These are phyloP conservation scores for Pedionomus torquatus DNA, from an alignment of 2,113 vertebrate species.

Conservation along the genomic window DNA sequence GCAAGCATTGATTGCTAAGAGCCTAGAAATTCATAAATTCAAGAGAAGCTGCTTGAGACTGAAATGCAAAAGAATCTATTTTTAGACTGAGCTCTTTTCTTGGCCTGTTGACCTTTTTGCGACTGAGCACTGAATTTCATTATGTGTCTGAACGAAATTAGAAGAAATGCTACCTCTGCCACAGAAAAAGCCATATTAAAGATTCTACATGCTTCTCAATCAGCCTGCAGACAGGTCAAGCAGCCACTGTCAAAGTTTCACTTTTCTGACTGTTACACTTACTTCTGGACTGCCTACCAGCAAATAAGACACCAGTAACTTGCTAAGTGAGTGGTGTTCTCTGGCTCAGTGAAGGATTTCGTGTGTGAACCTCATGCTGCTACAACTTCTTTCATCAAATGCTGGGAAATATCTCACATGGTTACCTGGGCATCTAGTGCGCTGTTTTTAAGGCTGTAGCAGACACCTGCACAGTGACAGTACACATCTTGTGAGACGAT, in stretches of 20 bases:
- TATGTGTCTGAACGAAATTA: background rate
- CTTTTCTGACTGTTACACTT: background rate
- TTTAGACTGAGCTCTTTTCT: background rate
- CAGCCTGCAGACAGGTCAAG: background rate
- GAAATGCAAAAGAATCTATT: background rate
- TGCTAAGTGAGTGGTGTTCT: background rate
- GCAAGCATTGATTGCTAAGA: background rate
- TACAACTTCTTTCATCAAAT: background rate
- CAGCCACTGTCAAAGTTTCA: background rate
- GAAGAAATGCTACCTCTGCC: background rate
- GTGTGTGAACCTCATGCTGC: background rate
- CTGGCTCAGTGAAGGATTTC: background rate
- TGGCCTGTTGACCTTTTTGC: background rate
- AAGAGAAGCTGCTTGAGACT: background rate
- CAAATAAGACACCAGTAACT: background rate
- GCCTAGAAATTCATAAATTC: background rate
- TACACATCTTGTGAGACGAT: background rate
- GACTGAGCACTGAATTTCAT: background rate
- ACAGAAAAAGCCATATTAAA: background rate
- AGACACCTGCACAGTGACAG: background rate
- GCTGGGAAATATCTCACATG: background rate
- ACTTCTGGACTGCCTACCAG: background rate
- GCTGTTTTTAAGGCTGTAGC: background rate
- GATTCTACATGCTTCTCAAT: background rate
- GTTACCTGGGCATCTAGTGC: background rate